Conservation (phyloP, 2,888 invertebrate species). For the Cyrtodaria siliqua region DNA sequence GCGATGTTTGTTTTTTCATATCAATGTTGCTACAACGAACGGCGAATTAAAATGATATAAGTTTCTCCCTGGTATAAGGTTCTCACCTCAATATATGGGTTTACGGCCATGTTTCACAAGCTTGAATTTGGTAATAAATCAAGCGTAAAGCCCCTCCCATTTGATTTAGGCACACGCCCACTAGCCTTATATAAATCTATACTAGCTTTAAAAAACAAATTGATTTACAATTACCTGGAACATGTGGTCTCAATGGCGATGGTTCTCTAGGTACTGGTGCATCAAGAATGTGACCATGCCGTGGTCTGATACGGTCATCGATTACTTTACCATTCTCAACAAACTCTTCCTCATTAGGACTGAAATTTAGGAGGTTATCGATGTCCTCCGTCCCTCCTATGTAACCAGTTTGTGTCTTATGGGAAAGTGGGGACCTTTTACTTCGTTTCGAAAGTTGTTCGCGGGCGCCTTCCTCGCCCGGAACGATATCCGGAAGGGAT, state of each 20-base stretch:
- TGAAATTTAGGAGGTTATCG: slow-evolving; percentile 78
- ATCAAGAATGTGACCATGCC: slow-evolving; percentile 66
- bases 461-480: slow-evolving; percentile 56
- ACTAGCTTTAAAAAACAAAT: no score
- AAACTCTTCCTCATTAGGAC: slow-evolving; percentile 75
- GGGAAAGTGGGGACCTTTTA: slow-evolving; percentile 7
- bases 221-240: slow-evolving; percentile 50
- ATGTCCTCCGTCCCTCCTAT: slow-evolving; percentile 67
- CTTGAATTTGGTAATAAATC: no score
- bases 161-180: no score
- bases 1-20: no score
- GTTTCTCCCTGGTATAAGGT: no score
- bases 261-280: slow-evolving; percentile 70
- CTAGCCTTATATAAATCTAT: no score
- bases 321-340: slow-evolving; percentile 61
- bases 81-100: no score
- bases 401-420: slow-evolving; percentile 63
- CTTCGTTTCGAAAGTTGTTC: slow-evolving; percentile 48
- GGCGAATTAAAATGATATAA: no score
- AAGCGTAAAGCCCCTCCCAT: no score
- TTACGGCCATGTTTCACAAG: no score
- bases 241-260: slow-evolving; percentile 67
- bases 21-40: no score
- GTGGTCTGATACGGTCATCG: slow-evolving; percentile 40
- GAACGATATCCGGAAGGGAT: slow-evolving; percentile 74